These are phyloP conservation scores for Halcyon leucocephala DNA, from an alignment of 2,797 vertebrate species.

Conservation along the genomic window DNA sequence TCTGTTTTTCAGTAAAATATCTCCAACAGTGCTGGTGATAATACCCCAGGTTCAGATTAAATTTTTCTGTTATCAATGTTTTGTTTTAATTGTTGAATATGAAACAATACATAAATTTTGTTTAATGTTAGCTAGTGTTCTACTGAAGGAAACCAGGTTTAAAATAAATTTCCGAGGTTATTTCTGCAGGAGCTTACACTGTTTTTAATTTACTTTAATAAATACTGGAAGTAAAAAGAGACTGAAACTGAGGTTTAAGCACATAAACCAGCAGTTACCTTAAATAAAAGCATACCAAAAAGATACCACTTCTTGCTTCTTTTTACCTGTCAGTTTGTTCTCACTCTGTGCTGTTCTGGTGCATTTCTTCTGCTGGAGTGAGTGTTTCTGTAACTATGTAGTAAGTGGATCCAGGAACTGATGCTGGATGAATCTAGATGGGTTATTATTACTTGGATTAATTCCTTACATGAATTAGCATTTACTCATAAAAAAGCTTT, in stretches of 20 bases:
- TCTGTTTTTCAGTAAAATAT: background rate
- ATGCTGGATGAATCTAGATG: background rate
- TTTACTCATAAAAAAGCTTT: background rate
- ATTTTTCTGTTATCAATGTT: background rate
- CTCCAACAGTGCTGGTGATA: background rate
- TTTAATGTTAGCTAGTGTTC: background rate
- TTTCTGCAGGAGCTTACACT: background rate
- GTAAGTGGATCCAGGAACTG: background rate
- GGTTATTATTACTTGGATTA: background rate
- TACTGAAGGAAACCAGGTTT: background rate
- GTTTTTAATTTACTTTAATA: background rate
- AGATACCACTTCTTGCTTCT: background rate
- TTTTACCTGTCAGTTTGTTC: background rate
- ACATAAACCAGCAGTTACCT: background rate
- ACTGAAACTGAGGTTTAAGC: background rate
- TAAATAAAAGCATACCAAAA: background rate
- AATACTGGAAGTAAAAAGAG: background rate
- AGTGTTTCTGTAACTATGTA: background rate
- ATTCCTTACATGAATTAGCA: background rate
- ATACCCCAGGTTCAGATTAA: background rate
- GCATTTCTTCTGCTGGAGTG: background rate
- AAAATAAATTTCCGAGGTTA: background rate
- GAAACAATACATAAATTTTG: background rate
- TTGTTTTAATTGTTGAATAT: background rate
- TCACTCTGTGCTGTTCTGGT: background rate